Evolutionary conservation across 2,113 vertebrate genomes (phyloP), one percentile per base, ranked within the genome.

Genomic region (Progne subis): DNA sequence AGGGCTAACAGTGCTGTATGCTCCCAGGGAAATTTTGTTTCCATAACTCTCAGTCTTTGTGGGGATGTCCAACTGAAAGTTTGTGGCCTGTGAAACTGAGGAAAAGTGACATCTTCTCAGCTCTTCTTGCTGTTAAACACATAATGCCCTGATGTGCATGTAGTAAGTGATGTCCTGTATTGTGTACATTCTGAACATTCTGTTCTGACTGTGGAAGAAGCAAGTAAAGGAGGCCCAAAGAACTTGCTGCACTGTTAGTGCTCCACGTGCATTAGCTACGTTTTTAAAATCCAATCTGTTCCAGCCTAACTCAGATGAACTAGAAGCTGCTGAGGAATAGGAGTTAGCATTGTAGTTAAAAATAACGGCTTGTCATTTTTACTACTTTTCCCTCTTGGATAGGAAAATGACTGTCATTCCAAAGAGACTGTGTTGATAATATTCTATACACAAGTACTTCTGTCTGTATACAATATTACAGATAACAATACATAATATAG

Each of bases 141-240:
- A 5, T 19, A 39, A 43, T 69, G 17, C 9, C 12, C 29, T 56
- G 31, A 37, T 4, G 5, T 28, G 28, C 7, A 18, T 2, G 3
- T 52, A 21, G 70, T 6, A 3, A 34, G 14, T 4, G 6, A 6
- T 49, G 55, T 21, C 15, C 25, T 49, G 9, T 23, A 0, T 67
- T 70, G 15, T 1, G 2, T 28, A 3, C 2, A 0, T n/a, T 61
- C 14, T 49, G 2, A 25, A 3, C 2, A 0, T n/a, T 61, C 14
- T 49, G 8, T 78, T 25, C 17, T 28, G 39, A 29, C 19, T 26
- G 14, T 4, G 9, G 6, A 32, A 59, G 43, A 37, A 55, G 15
- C 9, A 47, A 46, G 15, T 23, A 29, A 43, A n/a, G 21, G 69
- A 6, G 13, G 17, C 29, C 5, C 6, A 1, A 68, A 82, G 57